Evolutionary conservation across 2,113 vertebrate genomes (phyloP), one percentile per base, ranked within the genome.

Genomic region (Seriola dumerili): DNA sequence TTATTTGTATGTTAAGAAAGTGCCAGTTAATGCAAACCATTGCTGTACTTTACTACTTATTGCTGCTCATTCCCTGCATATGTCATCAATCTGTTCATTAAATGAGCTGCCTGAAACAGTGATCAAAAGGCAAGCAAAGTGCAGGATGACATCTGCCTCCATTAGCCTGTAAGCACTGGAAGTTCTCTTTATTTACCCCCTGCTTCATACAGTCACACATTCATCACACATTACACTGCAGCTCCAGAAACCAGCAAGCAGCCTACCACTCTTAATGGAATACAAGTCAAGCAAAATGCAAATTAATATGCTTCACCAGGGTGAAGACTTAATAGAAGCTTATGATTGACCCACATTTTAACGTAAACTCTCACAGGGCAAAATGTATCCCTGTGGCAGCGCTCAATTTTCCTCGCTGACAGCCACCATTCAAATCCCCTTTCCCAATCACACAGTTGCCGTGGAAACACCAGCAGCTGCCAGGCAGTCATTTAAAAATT

Each of bases 341-440:
- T 91, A 89, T 90, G 90, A 93, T 83, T 93, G 92, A 92, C 93
- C 94, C 87, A 94, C 91, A 94, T 94, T 92, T 92, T 93, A 93
- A 91, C 57, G 46, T 78, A 83, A 91, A 93, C 88, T 92, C 88
- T 93, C 93, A 46, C 85, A 62, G 89, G 87, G 85, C 81, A 86
- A 86, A 91, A 87, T 19, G 58, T 88, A 80, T 89, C 88, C 90
- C 85, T 64, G 89, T 88, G 86, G 90, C 84, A 85, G 87, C 40
- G 82, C 80, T 92, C 89, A 83, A 74, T 90, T 92, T 90, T 88
- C 81, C 48, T 89, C 66, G 25, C 89, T 76, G 86, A 90, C 91
- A 91, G 89, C 78, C 80, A 83, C 92, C 89, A 86, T 90, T 93
- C 86, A 94, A 91, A 92, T 89, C 81, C 90, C 65, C 65, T 83